phyloP scores from a whole-genome alignment of 1,140 invertebrate genomes.

The Helicoverpa zea region DNA sequence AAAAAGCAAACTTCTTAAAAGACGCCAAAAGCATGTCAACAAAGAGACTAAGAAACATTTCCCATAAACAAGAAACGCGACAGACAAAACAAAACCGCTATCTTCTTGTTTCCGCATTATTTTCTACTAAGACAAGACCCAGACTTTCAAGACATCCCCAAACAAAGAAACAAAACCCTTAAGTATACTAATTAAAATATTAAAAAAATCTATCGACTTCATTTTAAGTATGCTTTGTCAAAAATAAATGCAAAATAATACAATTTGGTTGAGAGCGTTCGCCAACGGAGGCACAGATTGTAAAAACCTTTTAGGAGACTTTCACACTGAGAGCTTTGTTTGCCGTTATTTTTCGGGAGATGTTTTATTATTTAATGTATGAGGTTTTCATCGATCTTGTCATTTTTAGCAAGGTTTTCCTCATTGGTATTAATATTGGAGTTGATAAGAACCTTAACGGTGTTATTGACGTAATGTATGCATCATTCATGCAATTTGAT shows the following conservation, averaged over 20 bases:
- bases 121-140: constrained; percentile 9
- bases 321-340: constrained; percentile 31
- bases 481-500: too few relatives aligned
- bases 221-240: constrained; percentile 72
- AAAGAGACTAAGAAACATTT: constrained; percentile 21
- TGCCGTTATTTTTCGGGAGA: not conserved
- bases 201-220: constrained; percentile 50
- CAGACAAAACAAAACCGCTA: constrained; percentile 33
- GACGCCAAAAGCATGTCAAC: constrained; percentile 2
- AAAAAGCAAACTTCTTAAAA: constrained; percentile 1
- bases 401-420: too few relatives aligned
- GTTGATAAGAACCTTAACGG: too few relatives aligned
- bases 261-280: constrained; percentile 79
- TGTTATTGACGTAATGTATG: too few relatives aligned
- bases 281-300: constrained; percentile 64
- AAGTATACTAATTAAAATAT: constrained; percentile 57
- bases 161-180: constrained; percentile 43
- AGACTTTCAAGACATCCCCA: not conserved
- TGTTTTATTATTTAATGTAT: not conserved
- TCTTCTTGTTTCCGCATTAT: constrained; percentile 15
- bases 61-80: constrained; percentile 10
- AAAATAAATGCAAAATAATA: constrained; percentile 85
- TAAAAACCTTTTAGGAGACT: constrained; percentile 66
- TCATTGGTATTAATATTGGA: too few relatives aligned
- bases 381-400: not conserved